Evolutionary conservation across 2,797 vertebrate genomes (phyloP).

Genomic region (Hydrolagus colliei): DNA sequence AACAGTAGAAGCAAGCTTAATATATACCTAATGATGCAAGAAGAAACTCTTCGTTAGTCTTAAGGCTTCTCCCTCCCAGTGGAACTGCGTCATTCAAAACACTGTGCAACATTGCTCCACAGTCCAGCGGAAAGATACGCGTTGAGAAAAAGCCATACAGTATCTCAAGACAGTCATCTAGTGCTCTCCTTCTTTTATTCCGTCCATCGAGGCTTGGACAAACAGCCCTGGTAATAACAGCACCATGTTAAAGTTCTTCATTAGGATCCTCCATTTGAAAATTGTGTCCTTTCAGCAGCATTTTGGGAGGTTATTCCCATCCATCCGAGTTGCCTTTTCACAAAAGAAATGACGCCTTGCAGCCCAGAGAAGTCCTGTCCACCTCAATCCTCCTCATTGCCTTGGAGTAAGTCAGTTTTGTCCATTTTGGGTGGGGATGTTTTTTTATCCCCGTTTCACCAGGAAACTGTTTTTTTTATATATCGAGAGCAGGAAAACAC

Average conservation of each 20-base stretch:
- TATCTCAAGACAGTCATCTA: not conserved
- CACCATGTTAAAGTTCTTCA: slow-evolving; percentile 31
- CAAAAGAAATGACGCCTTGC: slow-evolving; percentile 5
- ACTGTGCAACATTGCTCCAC: slow-evolving; percentile 23
- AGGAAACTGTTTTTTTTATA: slow-evolving; percentile 48
- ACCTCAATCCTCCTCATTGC: not conserved
- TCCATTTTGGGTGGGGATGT: not conserved
- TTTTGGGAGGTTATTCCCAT: not conserved
- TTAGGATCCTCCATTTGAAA: slow-evolving; percentile 14
- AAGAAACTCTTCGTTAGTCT: not conserved
- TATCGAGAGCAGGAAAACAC: slow-evolving; percentile 63
- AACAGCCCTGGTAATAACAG: not conserved
- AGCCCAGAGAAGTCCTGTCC: not conserved
- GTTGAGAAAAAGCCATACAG: not conserved
- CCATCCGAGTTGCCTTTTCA: slow-evolving; percentile 3
- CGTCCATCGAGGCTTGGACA: slow-evolving; percentile 2
- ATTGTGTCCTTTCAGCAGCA: slow-evolving; percentile 20
- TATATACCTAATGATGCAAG: slow-evolving; percentile 9
- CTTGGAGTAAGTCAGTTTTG: slow-evolving; percentile 14
- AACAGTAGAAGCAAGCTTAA: slow-evolving; percentile 31
- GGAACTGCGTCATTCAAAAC: slow-evolving; percentile 6
- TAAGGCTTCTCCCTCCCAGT: not conserved
- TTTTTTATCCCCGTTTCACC: not conserved
- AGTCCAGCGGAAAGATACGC: not conserved
- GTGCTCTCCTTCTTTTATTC: not conserved